Conservation (phyloP, 2,888 invertebrate species). For the Lasioglossum villosulum region DNA sequence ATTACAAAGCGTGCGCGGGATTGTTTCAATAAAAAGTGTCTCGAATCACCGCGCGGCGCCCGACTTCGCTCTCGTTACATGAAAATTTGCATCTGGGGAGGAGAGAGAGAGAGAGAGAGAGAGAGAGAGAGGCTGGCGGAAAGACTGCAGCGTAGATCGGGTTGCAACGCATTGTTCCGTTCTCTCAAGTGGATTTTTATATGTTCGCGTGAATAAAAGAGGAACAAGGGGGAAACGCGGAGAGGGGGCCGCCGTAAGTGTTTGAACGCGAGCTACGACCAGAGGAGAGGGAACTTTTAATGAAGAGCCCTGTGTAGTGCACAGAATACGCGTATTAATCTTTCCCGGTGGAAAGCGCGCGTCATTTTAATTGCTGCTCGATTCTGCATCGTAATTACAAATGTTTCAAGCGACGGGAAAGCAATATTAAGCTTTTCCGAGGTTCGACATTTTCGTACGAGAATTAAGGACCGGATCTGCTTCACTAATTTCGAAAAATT, state of each 20-base stretch:
- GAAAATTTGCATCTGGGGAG: slow-evolving; percentile 2
- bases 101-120: not conserved
- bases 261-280: slow-evolving; percentile 17
- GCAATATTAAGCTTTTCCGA: slow-evolving; percentile 8
- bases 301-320: slow-evolving; percentile 48
- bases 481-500: not conserved
- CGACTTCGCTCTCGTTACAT: slow-evolving; percentile 9
- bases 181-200: slow-evolving; percentile 20
- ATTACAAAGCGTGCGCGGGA: not conserved
- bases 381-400: slow-evolving; percentile 28
- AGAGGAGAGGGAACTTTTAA: slow-evolving; percentile 30
- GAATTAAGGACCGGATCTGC: not conserved
- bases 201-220: slow-evolving; percentile 14
- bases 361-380: slow-evolving; percentile 47
- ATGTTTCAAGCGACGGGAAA: not conserved
- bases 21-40: not conserved
- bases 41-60: slow-evolving; percentile 4
- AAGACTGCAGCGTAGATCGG: slow-evolving; percentile 10
- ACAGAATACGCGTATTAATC: slow-evolving; percentile 45
- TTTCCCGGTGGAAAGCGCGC: slow-evolving; percentile 32
- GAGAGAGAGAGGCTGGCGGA: not conserved
- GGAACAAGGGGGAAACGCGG: not conserved
- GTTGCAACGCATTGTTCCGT: slow-evolving; percentile 16
- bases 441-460: not conserved
- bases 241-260: not conserved